Evolutionary conservation across 92 coral and sea anemone genomes (phyloP), one percentile per base, ranked within the genome.

Genomic region (Umimayanthus kanabou): DNA sequence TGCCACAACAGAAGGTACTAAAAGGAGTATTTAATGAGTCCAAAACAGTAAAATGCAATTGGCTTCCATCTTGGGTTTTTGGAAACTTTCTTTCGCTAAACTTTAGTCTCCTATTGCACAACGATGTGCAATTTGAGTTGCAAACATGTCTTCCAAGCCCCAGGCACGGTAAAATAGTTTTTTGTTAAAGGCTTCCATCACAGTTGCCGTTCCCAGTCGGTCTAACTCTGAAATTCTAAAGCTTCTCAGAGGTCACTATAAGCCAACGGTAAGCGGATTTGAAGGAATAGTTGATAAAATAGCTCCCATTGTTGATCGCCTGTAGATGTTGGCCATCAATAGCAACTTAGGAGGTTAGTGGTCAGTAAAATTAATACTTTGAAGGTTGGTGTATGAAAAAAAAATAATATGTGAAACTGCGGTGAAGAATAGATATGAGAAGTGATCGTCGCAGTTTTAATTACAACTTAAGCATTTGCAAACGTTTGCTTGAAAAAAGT

Each of bases 11-110:
- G 23, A 47, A 79, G 49, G 80, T 87, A 61, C 30, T 29, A 76
- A 65, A 74, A 50, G 65, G 85, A 87, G 79, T 79, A 77, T 37
- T 77, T 61, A 78, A 65, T 61, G 39, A 72, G 76, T 72, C 76
- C 43, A 72, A 72, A 11, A 9, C 76, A 30, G 40, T 3, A 72
- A 29, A 28, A 29, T 72, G 23, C 76, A 72, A 72, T 30, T 72
- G 76, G 20, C 20, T 29, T 5, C 2, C 15, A 30, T 5, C 37
- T 70, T 53, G 61, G 72, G 23, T 66, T 6, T 69, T 69, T 25
- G 30, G 37, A 69, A 69, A 69, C 73, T 23, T 9, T 69, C 14
- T n/a, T 69, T 30, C 73, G 14, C 73, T 13, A n/a, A 69, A 69
- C 28, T n/a, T 0, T 13, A 30, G 5, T 72, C 20, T 26, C 8